Base-by-base conservation (phyloP, 2,888 invertebrate genomes). In the Portevinia maculata region DNA sequence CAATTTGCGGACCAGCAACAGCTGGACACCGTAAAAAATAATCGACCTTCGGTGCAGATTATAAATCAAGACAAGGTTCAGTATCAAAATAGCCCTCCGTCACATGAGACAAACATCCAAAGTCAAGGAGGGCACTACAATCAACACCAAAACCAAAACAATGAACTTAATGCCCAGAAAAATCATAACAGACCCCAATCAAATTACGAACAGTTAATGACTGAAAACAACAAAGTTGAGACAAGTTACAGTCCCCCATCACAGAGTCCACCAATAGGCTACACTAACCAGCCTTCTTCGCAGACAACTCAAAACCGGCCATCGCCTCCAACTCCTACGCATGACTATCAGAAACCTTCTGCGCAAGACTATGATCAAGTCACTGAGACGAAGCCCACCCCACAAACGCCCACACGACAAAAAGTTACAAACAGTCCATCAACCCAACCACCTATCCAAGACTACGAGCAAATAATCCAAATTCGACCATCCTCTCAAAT, bases 1-100 rank as follows among this genome's bases (percentile, higher is more conserved):
- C 50, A 21, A 71, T 73, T 24, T 85, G 85, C 41, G 85, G 87
- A 1, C 84, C 85, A 13, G 87, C 65, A 24, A 65, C 74, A 85
- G 32, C 32, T 85, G 11, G 55, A 69, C 52, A 7, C 0, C 19
- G 9, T 15, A 3, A 44, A 44, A 19, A 17, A 9, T 9, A 15
- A n/a, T n/a, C n/a, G 44, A 9, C 44, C 44, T 9, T 3, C 19
- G 9, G 44, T 44, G 11, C 44, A 44, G 44, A 11, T 44, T 21
- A 11, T 17, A n/a, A 17, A 8, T 9, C 46, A 60, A 1, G 32
- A 46, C 13, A 17, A 32, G 17, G 9, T 3, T 19, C 44, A 44
- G 8, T 8, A 11, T 44, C 32, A 60, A n/a, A 44, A 8, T 9
- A 44, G 34, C 24, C 67, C 85, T 0, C 79, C 34, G 28, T 15